A percentile compares a stretch with the other conserved stretches of the same genome.
phyloP scores from a whole-genome alignment of 2,113 vertebrate genomes.

The Dipodomys spectabilis region DNA sequence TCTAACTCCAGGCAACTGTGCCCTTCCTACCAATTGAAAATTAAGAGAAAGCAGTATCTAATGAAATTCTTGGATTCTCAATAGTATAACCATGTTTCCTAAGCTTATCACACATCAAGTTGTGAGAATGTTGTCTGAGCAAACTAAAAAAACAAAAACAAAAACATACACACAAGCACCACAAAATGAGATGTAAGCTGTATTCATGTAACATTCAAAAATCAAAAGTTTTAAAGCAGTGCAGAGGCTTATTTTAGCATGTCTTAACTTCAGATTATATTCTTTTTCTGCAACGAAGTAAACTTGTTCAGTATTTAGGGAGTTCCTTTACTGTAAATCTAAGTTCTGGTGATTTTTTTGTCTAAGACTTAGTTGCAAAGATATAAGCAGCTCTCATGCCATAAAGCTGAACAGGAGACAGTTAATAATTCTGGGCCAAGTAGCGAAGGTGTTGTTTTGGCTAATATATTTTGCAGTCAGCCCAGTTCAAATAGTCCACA shows the following conservation, averaged over 20 bases:
- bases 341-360: constrained; percentile 17
- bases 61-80: background rate
- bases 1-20: background rate
- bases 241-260: background rate
- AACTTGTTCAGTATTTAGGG: constrained; percentile 11
- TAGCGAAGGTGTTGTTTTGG: background rate
- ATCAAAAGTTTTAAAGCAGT: constrained; percentile 16
- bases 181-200: constrained; percentile 7
- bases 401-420: constrained; percentile 41
- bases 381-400: constrained; percentile 21
- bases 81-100: background rate
- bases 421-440: background rate
- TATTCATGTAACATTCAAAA: background rate
- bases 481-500: background rate
- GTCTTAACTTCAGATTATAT: constrained; percentile 7
- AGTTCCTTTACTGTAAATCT: constrained; percentile 24
- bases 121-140: background rate
- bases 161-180: background rate
- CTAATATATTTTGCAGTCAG: constrained; percentile 2
- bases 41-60: background rate
- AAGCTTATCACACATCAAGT: background rate
- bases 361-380: background rate
- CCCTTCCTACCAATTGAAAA: background rate
- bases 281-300: constrained; percentile 17
- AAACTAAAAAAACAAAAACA: constrained; percentile 10